Conservation (phyloP, 2,113 vertebrate species). For the Brachionichthys hirsutus region DNA sequence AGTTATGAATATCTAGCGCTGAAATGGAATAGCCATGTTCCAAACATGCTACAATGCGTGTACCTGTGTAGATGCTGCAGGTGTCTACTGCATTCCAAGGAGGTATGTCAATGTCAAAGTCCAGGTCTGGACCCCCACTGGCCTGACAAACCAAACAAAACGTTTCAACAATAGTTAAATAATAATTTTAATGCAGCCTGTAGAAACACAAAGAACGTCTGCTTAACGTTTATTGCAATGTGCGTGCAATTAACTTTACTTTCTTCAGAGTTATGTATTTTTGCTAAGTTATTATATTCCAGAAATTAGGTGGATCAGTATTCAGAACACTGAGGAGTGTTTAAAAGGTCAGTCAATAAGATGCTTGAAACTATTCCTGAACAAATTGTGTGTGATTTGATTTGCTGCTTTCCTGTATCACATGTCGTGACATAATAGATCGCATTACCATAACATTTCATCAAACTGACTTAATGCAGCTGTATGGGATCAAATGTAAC, state of each 20-base stretch:
- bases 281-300: neutral
- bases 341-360: slow-evolving; percentile 3
- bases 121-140: slow-evolving; percentile 77
- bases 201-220: too few species aligned
- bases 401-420: neutral
- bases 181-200: too few species aligned
- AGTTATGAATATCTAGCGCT: neutral
- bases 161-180: neutral
- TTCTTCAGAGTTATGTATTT: neutral
- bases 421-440: neutral
- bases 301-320: neutral
- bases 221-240: too few species aligned
- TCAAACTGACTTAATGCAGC: too few species aligned
- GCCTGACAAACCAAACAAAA: slow-evolving; percentile 71
- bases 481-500: too few species aligned
- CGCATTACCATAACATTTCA: neutral
- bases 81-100: slow-evolving; percentile 78
- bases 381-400: neutral
- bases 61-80: slow-evolving; percentile 80
- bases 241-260: neutral
- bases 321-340: neutral
- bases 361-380: neutral
- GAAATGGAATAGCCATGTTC: neutral
- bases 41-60: neutral
- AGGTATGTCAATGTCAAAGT: slow-evolving; percentile 87